Conservation (phyloP, 2,888 invertebrate genomes). For the Bursaphelenchus okinawaensis region DNA sequence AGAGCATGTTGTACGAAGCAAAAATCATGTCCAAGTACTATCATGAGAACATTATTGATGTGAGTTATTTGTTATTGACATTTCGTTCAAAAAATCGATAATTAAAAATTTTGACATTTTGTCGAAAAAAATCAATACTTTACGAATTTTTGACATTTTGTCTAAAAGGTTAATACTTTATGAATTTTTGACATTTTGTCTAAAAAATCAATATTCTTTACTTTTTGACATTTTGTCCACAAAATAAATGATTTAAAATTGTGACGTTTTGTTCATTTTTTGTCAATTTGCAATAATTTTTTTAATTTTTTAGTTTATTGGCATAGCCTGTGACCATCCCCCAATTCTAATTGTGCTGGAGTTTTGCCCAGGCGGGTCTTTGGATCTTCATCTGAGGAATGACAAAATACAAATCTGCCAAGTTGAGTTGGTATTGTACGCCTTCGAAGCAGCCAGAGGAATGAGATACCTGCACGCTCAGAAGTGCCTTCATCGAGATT, state of each 20-base stretch:
- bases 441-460: slow-evolving; percentile 66
- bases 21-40: slow-evolving; percentile 35
- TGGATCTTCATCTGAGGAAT: slow-evolving; percentile 33
- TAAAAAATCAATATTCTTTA: too few relatives aligned
- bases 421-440: slow-evolving; percentile 21
- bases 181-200: too few relatives aligned
- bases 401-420: slow-evolving; percentile 1
- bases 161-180: too few relatives aligned
- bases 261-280: too few relatives aligned
- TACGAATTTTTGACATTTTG: too few relatives aligned
- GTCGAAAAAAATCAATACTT: too few relatives aligned
- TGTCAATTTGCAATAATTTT: too few relatives aligned
- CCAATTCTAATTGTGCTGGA: slow-evolving; percentile 99
- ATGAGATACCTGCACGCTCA: slow-evolving; percentile 77
- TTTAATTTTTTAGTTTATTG: slow-evolving; percentile 67
- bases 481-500: slow-evolving; percentile 78
- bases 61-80: too few relatives aligned
- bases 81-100: too few relatives aligned
- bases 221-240: too few relatives aligned
- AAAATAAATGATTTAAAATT: too few relatives aligned
- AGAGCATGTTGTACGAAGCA: slow-evolving; percentile 36
- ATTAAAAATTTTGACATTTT: too few relatives aligned
- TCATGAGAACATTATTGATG: slow-evolving; percentile 58
- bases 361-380: slow-evolving; percentile 65
- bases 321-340: slow-evolving; percentile 93